Evolutionary conservation across 2,888 invertebrate species (phyloP), one percentile per base, ranked within the genome.

Genomic region (Holacanthella duospinosa): DNA sequence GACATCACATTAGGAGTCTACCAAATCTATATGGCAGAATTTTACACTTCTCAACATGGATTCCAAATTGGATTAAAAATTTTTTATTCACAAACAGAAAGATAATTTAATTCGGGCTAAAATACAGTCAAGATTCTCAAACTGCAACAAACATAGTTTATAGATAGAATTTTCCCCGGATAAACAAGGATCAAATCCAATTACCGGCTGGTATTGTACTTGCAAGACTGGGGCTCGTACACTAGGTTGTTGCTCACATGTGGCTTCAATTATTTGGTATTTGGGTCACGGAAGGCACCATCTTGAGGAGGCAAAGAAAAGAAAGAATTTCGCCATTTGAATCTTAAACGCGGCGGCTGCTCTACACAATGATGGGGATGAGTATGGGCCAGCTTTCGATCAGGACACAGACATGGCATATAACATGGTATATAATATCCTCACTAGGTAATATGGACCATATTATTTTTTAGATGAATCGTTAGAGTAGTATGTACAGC

Each of bases 281-380:
- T 48, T 48, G 48, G 48, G 48, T n/a, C n/a, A n/a, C n/a, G n/a
- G n/a, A n/a, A n/a, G n/a, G n/a, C 58, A 54, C 21, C 54, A 54
- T 9, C 54, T 21, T 21, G 25, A 54, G n/a, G n/a, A n/a, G n/a
- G n/a, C n/a, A n/a, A n/a, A n/a, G n/a, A n/a, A n/a, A n/a, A n/a
- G n/a, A n/a, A n/a, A n/a, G n/a, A n/a, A n/a, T n/a, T n/a, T n/a
- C n/a, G n/a, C n/a, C n/a, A n/a, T n/a, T n/a, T n/a, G n/a, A n/a
- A n/a, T n/a, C n/a, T 48, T 48, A n/a, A n/a, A 19, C 6, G 24
- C 53, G 4, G 4, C n/a, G 53, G 4, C n/a, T 48, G 21, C 53
- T 3, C 24, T 48, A 19, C 4, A 19, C 4, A 25, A 48, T 48
- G 53, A 48, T 25, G 53, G 53, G n/a, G n/a, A n/a, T n/a, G n/a